Percentiles rank a stretch among this genome's conserved stretches.
Conservation (phyloP, 2,113 vertebrate genomes). For the Anolis carolinensis region DNA sequence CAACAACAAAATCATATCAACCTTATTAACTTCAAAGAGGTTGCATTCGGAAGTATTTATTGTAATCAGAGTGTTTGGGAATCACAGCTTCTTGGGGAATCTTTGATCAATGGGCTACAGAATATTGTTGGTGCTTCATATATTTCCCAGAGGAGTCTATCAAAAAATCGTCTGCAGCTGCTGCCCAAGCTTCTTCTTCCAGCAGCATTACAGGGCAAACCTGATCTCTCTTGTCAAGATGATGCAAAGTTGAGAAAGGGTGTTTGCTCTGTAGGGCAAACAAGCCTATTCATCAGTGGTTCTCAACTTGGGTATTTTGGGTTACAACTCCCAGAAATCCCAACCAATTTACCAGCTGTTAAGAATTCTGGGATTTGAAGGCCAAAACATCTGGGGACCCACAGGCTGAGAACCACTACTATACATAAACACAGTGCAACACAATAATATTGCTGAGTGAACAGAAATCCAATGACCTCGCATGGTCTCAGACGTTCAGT, state of each 20-base stretch:
- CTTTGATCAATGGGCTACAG: not conserved
- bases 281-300: no score
- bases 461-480: not conserved
- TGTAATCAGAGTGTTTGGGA: not conserved
- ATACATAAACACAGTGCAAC: not conserved
- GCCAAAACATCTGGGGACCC: no score
- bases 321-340: no score
- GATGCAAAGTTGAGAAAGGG: not conserved
- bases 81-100: not conserved
- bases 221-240: not conserved
- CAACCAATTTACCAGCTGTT: no score
- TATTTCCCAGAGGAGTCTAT: not conserved
- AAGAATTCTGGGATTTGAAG: no score
- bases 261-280: no score
- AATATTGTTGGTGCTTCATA: not conserved
- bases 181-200: not conserved
- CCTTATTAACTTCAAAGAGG: not conserved
- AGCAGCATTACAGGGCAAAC: not conserved
- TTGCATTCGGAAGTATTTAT: not conserved
- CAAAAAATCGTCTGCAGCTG: not conserved
- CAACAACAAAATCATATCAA: no score
- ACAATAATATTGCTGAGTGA: not conserved
- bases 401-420: no score
- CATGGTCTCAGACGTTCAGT: not conserved
- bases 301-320: no score